Conservation (phyloP, 2,113 vertebrate genomes). For the Megaceryle torquata region DNA sequence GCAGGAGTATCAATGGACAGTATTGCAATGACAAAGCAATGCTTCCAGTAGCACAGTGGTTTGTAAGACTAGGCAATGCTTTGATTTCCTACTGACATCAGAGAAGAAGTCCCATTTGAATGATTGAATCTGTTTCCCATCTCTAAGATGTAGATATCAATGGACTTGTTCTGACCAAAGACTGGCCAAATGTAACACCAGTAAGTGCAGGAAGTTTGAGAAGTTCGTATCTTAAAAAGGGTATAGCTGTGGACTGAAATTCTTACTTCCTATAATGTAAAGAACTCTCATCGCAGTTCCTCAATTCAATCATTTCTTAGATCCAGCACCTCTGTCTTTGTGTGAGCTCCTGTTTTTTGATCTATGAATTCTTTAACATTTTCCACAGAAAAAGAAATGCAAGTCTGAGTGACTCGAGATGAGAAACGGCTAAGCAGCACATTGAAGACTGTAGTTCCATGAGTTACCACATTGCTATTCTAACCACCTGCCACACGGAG, state of each 20-base stretch:
- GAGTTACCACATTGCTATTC: not conserved
- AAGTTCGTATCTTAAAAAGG: not conserved
- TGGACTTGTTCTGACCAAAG: not conserved
- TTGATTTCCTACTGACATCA: not conserved
- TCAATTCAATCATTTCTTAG: not conserved
- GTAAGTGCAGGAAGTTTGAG: not conserved
- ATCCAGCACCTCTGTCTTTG: not conserved
- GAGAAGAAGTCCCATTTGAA: not conserved
- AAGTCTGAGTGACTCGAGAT: not conserved
- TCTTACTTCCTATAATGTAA: not conserved
- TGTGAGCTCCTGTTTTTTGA: not conserved
- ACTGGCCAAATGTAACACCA: not conserved
- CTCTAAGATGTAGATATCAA: not conserved
- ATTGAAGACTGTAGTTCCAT: not conserved
- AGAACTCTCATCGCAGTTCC: not conserved
- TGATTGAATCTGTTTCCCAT: not conserved
- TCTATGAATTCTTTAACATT: slow-evolving; percentile 38
- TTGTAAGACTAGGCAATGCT: not conserved
- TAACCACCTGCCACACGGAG: not conserved
- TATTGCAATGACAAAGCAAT: slow-evolving; percentile 1
- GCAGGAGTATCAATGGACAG: not conserved
- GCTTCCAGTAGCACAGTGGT: not conserved
- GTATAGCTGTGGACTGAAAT: not conserved
- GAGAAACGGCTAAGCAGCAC: not conserved
- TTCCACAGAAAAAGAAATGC: not conserved